Evolutionary conservation across 2,113 vertebrate species (phyloP), one percentile per base, ranked within the genome.

Genomic region (Plecotus auritus): DNA sequence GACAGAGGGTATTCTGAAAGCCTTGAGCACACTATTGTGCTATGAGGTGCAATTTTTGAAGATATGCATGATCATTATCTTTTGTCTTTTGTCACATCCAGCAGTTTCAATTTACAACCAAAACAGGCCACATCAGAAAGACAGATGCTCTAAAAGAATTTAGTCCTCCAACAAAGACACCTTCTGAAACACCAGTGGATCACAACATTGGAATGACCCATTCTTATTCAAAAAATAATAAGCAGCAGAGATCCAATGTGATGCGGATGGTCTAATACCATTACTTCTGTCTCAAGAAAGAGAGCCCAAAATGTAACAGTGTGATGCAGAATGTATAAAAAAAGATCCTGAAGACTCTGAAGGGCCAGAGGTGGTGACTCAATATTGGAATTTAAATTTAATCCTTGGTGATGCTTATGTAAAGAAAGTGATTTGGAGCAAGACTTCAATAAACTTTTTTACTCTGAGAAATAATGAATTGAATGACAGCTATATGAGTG

Each of bases 11-110:
- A 23, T 89, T 95, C 45, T 73, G 81, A 83, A 84, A 92, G 37
- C 37, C 81, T 82, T 49, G 77, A 51, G 72, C 70, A 83, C 45
- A 51, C 8, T 56, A 66, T 37, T 32, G 37, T 86, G 13, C 28
- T 83, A 54, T 28, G 42, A 86, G 54, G 51, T 94, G 3, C 49
- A 37, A 86, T 86, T 91, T 95, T 96, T 92, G 59, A 22, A 78
- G 18, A 83, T 86, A 83, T 59, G 17, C 9, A n/a, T 83, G 23
- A 77, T 92, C 32, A 66, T 86, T 86, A 42, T 30, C 54, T 10
- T 49, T 37, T 69, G 30, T 91, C 22, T 88, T 91, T 90, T 49
- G 28, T 83, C 51, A 66, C 8, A 90, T 90, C 23, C 35, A 74
- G 18, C 1, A 16, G 66, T 45, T 95, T 86, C 28, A 49, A 1